These are phyloP conservation scores for Busseola fusca DNA, from an alignment of 2,888 invertebrate species.

Conservation along the genomic window DNA sequence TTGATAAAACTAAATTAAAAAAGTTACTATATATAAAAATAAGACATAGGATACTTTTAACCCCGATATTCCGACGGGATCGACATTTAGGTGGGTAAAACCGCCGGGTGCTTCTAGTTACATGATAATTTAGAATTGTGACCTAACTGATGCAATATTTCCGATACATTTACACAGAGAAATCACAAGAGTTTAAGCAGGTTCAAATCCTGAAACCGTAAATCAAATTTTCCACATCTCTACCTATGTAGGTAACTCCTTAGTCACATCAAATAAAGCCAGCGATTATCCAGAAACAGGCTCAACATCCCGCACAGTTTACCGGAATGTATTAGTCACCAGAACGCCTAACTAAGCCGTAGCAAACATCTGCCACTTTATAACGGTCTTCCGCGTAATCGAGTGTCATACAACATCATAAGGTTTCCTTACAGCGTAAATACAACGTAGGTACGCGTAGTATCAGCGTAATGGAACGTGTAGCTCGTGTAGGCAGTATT, in stretches of 20 bases:
- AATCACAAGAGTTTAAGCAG: neutral
- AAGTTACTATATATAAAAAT: no score
- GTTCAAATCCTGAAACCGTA: neutral
- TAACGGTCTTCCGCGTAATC: conserved; percentile 47
- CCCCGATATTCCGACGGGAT: no score
- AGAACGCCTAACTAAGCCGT: conserved; percentile 19
- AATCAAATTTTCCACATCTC: neutral
- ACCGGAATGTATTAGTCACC: conserved; percentile 25
- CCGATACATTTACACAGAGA: neutral
- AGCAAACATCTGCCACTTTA: conserved; percentile 29
- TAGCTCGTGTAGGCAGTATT: conserved; percentile 38
- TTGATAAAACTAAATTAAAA: no score
- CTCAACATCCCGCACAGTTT: conserved; percentile 10
- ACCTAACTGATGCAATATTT: neutral
- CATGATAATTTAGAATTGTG: conserved; percentile 5
- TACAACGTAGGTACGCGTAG: conserved; percentile 35
- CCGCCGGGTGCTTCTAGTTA: neutral
- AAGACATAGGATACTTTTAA: no score
- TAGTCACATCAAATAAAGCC: conserved; percentile 19
- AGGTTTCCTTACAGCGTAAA: conserved; percentile 36
- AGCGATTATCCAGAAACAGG: neutral
- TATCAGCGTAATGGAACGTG: conserved; percentile 27
- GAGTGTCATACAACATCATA: conserved; percentile 43
- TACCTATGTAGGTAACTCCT: neutral
- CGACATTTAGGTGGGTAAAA: no score